Conservation (phyloP, 1,140 invertebrate species). For the Zaprionus kolodkinae region DNA sequence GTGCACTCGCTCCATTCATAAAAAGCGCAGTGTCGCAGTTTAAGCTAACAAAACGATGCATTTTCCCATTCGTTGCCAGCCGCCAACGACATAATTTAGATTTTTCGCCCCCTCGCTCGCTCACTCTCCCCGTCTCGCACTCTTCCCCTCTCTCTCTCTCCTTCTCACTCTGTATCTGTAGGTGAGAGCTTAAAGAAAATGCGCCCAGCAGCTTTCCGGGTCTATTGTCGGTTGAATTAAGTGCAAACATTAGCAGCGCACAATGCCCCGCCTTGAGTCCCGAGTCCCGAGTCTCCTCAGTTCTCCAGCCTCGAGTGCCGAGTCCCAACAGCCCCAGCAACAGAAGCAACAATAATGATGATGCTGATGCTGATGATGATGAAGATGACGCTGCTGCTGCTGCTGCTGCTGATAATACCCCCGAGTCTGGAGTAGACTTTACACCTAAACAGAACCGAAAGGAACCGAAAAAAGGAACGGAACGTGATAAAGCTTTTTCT, state of each 20-base stretch:
- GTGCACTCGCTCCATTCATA: constrained; percentile 60
- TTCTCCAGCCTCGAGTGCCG: background rate
- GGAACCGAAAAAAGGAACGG: constrained; percentile 42
- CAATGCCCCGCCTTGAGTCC: constrained; percentile 46
- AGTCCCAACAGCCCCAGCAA: constrained; percentile 23
- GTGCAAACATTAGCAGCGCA: constrained; percentile 79
- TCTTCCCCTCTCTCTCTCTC: constrained; percentile 1
- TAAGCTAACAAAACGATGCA: constrained; percentile 77
- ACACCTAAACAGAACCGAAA: constrained; percentile 57
- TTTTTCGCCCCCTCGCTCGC: constrained; percentile 49
- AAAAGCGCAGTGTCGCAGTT: constrained; percentile 59
- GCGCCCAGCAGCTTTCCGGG: constrained; percentile 45
- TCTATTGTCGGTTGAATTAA: constrained; percentile 80
- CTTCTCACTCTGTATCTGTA: constrained; percentile 4
- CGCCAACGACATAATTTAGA: constrained; percentile 79
- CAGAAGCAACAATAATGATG: constrained; percentile 26
- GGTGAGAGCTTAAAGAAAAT: constrained; percentile 68
- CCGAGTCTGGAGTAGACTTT: constrained; percentile 52
- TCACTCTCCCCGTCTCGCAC: too few relatives aligned
- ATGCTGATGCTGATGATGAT: constrained; percentile 32
- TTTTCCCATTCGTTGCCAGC: constrained; percentile 65
- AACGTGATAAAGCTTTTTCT: constrained; percentile 80
- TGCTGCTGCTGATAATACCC: constrained; percentile 61
- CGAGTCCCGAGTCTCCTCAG: background rate
- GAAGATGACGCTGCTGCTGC: constrained; percentile 53